A percentile compares a stretch with the other conserved stretches of the same genome.
These are phyloP conservation scores for Cepaea nemoralis DNA, from an alignment of 1,140 invertebrate genomes.

Conservation along the genomic window DNA sequence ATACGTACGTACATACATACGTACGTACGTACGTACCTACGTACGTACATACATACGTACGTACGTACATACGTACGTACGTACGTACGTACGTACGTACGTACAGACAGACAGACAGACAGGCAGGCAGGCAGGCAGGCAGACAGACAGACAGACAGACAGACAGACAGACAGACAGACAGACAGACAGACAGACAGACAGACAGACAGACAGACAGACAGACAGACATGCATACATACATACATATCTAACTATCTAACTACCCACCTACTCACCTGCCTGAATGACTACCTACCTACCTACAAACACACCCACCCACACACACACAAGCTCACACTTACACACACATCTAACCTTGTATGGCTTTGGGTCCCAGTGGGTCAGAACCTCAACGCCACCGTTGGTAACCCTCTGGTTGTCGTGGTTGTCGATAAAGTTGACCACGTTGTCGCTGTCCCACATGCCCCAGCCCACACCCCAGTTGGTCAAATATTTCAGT, in stretches of 20 bases:
- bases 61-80: not conserved
- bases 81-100: not conserved
- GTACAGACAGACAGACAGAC: not conserved
- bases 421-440: slow-evolving; percentile 74
- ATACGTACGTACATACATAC: slow-evolving; percentile 32
- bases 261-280: no score
- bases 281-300: no score
- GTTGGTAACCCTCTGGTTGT: slow-evolving; percentile 72
- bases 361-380: slow-evolving; percentile 66
- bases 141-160: not conserved
- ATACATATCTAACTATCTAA: not conserved
- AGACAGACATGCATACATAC: not conserved
- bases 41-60: not conserved
- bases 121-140: not conserved
- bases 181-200: not conserved
- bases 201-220: not conserved
- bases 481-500: slow-evolving; percentile 63
- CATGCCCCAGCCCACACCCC: slow-evolving; percentile 67
- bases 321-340: not conserved
- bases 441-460: slow-evolving; percentile 67
- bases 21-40: not conserved
- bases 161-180: not conserved
- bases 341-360: slow-evolving; percentile 70
- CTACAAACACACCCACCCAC: not conserved
- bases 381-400: slow-evolving; percentile 66